These are phyloP conservation scores for Drosophila fulvimacula DNA, from an alignment of 2,888 invertebrate genomes.

Conservation along the genomic window DNA sequence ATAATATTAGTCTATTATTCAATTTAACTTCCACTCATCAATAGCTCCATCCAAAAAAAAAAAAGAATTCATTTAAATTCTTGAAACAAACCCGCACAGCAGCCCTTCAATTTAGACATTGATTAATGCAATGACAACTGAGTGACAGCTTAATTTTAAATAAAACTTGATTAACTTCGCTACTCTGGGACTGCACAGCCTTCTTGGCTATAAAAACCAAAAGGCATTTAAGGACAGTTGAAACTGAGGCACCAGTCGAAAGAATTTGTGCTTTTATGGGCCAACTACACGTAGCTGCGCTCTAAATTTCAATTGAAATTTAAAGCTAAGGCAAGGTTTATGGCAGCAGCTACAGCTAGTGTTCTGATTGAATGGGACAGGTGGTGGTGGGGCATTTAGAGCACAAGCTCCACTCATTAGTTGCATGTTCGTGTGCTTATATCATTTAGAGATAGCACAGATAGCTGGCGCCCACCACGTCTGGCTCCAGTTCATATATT, in stretches of 20 bases:
- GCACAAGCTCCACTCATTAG: conserved; percentile 61
- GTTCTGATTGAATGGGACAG: conserved; percentile 6
- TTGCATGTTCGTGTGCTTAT: conserved; percentile 73
- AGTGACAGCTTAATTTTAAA: conserved; percentile 1
- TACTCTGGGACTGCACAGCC: neutral
- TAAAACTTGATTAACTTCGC: conserved; percentile 1
- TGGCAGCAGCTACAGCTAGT: conserved; percentile 9
- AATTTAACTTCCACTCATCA: neutral
- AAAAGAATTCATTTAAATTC: neutral
- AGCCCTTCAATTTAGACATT: neutral
- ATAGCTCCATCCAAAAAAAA: neutral
- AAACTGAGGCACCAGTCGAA: neutral
- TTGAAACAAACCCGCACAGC: neutral
- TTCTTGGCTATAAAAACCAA: neutral
- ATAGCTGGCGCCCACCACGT: conserved; percentile 22
- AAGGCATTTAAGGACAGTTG: neutral
- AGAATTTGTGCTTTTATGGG: conserved; percentile 6
- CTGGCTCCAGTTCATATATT: conserved; percentile 42
- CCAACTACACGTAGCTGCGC: conserved; percentile 52
- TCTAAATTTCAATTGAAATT: conserved; percentile 71
- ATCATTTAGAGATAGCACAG: conserved; percentile 64
- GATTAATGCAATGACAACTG: conserved; percentile 1
- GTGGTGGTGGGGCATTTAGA: neutral
- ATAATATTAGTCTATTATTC: neutral
- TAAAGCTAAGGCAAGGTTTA: conserved; percentile 38